Evolutionary conservation across 2,888 invertebrate genomes (phyloP).

Genomic region (Deilephila porcellus): DNA sequence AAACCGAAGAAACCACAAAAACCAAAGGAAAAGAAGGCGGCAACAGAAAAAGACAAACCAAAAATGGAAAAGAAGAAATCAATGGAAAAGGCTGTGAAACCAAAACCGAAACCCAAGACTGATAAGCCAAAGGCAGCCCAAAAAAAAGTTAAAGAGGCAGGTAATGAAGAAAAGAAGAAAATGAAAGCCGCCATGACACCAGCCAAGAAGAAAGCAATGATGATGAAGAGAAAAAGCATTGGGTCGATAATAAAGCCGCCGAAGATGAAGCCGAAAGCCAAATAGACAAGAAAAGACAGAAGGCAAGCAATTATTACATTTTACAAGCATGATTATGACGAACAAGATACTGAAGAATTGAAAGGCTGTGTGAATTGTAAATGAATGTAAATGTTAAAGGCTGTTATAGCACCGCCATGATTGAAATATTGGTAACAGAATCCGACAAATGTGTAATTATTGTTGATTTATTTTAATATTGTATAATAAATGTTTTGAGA

Average conservation of each 20-base stretch:
- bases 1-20: constrained; percentile 45
- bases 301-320: no score
- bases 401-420: no score
- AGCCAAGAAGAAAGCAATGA: constrained; percentile 56
- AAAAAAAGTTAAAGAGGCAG: constrained; percentile 24
- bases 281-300: neutral
- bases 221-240: constrained; percentile 70
- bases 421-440: neutral
- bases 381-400: no score
- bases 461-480: constrained; percentile 46
- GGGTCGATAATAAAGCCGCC: constrained; percentile 74
- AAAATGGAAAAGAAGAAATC: constrained; percentile 34
- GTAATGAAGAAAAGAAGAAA: constrained; percentile 9
- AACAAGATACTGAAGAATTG: no score
- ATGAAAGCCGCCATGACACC: constrained; percentile 51
- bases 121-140: neutral
- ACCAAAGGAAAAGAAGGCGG: constrained; percentile 36
- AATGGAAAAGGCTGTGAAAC: constrained; percentile 31
- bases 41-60: constrained; percentile 37
- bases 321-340: no score
- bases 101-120: constrained; percentile 30
- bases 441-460: constrained; percentile 33
- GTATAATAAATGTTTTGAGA: constrained; percentile 38
- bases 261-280: constrained; percentile 69
- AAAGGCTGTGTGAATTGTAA: no score